These are phyloP conservation scores for Urophycis tenuis DNA, from an alignment of 2,797 vertebrate species.

Conservation along the genomic window DNA sequence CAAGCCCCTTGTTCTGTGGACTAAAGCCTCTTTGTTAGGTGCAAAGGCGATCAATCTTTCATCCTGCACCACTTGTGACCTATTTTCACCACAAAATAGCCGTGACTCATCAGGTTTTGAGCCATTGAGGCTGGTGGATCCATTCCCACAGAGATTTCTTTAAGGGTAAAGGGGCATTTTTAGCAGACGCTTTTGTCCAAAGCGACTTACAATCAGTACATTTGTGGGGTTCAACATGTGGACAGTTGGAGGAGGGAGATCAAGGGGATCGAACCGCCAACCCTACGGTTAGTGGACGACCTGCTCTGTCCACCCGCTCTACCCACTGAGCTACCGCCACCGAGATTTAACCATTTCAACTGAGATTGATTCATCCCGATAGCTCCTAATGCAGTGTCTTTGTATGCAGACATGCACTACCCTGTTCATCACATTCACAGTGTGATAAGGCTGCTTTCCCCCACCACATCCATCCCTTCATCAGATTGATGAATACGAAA, in stretches of 20 bases:
- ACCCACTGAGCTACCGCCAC: too few relatives aligned
- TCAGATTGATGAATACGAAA: background rate
- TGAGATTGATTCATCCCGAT: constrained; percentile 16
- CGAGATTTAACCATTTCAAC: constrained; percentile 27
- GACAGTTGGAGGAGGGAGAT: too few relatives aligned
- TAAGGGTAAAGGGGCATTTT: too few relatives aligned
- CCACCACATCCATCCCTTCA: background rate
- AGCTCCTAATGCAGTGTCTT: constrained; percentile 5
- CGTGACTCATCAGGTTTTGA: background rate
- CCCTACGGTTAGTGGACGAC: too few relatives aligned
- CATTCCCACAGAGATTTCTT: background rate
- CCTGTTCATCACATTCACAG: background rate
- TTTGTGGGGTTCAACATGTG: too few relatives aligned
- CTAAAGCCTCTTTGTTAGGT: constrained; percentile 18
- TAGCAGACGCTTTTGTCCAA: too few relatives aligned
- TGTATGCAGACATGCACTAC: background rate
- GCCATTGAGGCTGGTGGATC: background rate
- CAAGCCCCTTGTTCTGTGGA: constrained; percentile 8
- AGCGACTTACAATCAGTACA: too few relatives aligned
- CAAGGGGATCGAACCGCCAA: too few relatives aligned
- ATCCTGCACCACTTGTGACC: constrained; percentile 28
- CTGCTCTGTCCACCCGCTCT: too few relatives aligned
- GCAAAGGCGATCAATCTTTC: constrained; percentile 21
- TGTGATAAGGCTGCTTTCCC: background rate
- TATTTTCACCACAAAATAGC: constrained; percentile 13